Conservation (phyloP, 2,113 vertebrate genomes). For the Trogon surrucura region DNA sequence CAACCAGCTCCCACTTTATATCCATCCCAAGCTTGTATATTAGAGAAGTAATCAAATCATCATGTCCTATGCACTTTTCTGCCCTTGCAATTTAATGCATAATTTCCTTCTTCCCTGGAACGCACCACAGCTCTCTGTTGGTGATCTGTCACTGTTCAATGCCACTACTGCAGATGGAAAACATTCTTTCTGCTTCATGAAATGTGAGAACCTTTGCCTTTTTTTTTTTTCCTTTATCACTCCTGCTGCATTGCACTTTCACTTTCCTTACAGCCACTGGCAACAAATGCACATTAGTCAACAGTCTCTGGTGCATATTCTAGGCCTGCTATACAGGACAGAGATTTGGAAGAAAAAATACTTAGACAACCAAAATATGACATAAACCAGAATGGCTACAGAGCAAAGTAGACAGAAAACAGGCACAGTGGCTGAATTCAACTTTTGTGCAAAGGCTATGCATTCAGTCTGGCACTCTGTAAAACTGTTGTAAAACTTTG, state of each 20-base stretch:
- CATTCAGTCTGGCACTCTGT: neutral
- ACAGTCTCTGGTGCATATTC: neutral
- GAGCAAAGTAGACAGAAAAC: neutral
- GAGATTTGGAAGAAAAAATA: neutral
- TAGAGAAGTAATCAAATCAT: conserved; percentile 1
- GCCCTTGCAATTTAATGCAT: neutral
- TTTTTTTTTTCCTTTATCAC: neutral
- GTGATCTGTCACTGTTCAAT: neutral
- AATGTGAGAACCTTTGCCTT: neutral
- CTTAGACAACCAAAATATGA: neutral
- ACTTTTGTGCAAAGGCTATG: neutral
- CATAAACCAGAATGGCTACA: conserved; percentile 2
- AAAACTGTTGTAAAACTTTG: neutral
- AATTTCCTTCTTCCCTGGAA: neutral
- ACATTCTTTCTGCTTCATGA: neutral
- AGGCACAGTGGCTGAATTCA: neutral
- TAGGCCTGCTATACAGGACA: neutral
- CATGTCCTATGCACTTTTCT: neutral
- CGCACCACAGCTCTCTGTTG: neutral
- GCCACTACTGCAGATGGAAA: neutral
- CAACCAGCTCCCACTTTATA: neutral
- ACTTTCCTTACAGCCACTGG: neutral
- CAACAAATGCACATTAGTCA: neutral
- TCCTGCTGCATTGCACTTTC: neutral
- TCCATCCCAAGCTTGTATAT: neutral